Percentiles rank a stretch among this genome's conserved stretches.
Evolutionary conservation across 2,797 vertebrate species (phyloP).

Genomic region (Alcedo quadribrachys): DNA sequence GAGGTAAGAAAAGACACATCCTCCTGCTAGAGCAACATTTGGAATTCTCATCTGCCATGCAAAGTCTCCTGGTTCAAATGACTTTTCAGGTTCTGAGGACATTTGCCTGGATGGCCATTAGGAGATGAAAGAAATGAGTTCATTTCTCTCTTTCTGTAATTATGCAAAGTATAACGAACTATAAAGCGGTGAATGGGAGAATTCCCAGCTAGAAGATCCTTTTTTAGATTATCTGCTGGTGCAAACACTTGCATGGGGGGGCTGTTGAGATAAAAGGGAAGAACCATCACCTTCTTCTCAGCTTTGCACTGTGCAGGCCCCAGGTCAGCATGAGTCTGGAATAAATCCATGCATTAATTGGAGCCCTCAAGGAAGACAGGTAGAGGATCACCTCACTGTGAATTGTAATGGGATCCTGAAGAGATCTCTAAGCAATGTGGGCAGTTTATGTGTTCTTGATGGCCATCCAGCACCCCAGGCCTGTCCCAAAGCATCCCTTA

Average conservation of each 20-base stretch:
- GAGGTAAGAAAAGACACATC: neutral
- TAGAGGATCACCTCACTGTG: slow-evolving; percentile 47
- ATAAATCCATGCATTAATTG: slow-evolving; percentile 66
- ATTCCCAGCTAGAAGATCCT: slow-evolving; percentile 20
- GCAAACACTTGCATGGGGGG: neutral
- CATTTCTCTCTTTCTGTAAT: neutral
- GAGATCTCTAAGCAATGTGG: slow-evolving; percentile 53
- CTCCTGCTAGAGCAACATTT: neutral
- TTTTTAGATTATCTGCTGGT: neutral
- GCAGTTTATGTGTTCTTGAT: slow-evolving; percentile 50
- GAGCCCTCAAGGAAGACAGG: slow-evolving; percentile 63
- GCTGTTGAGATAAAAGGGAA: slow-evolving; percentile 56
- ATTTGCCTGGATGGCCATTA: neutral
- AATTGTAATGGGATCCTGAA: slow-evolving; percentile 53
- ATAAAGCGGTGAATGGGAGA: slow-evolving; percentile 1
- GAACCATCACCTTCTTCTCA: slow-evolving; percentile 23
- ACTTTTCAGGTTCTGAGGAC: slow-evolving; percentile 3
- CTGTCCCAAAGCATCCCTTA: slow-evolving; percentile 3
- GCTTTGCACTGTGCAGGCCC: slow-evolving; percentile 24
- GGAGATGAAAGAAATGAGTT: slow-evolving; percentile 42
- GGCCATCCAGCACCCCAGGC: neutral
- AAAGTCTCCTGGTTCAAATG: neutral
- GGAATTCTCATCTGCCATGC: neutral
- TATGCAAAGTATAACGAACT: neutral
- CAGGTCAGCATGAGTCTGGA: slow-evolving; percentile 9